Conservation (phyloP, 1,140 invertebrate genomes). For the Apis cerana region DNA sequence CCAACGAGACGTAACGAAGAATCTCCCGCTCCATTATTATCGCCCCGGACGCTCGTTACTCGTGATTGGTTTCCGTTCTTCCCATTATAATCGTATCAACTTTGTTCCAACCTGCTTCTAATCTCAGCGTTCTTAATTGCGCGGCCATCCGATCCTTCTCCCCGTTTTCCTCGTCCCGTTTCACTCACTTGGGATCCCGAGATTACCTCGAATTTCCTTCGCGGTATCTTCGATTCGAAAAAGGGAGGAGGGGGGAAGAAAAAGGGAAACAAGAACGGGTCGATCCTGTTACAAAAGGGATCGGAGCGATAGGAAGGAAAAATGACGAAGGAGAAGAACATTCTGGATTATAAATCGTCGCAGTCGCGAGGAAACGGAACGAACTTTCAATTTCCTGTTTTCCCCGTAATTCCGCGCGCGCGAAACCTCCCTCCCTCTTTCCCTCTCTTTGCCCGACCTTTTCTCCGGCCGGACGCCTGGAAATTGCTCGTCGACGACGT, state of each 20-base stretch:
- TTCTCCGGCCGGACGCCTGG: constrained; percentile 22
- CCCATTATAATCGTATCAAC: neutral
- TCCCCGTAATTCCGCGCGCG: constrained; percentile 9
- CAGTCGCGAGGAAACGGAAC: neutral
- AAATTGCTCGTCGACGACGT: constrained; percentile 44
- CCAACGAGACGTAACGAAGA: constrained; percentile 27
- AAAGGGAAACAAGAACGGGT: no score
- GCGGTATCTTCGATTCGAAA: no score
- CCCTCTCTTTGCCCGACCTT: constrained; percentile 4
- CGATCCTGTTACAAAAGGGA: no score
- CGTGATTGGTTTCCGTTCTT: neutral
- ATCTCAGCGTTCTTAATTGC: constrained; percentile 11
- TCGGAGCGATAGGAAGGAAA: no score
- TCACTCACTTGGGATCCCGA: no score
- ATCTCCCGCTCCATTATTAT: constrained; percentile 18
- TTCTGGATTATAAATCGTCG: neutral
- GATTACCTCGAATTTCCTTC: no score
- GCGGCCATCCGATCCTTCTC: neutral
- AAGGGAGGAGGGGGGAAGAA: no score
- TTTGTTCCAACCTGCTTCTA: neutral
- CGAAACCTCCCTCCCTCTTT: neutral
- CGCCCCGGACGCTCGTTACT: neutral
- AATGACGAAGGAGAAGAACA: no score
- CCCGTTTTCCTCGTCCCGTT: no score
- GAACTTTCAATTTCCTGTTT: neutral